Conservation (phyloP, 30 jellyfish, hydroid and myxozoan species). For the Catostylus mosaicus region DNA sequence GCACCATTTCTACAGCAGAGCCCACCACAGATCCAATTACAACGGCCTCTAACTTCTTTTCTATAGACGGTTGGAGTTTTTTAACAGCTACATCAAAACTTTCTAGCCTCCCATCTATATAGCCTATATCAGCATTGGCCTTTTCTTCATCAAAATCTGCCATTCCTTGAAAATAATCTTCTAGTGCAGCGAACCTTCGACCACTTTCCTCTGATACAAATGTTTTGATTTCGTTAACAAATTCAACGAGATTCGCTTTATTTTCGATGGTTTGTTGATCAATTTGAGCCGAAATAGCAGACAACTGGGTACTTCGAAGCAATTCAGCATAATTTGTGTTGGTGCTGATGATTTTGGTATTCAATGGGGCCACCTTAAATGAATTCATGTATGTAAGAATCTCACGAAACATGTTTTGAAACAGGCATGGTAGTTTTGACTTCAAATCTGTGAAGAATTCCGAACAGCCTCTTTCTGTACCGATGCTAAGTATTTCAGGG, state of each 20-base stretch:
- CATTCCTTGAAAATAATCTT: conserved; percentile 37
- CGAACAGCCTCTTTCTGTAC: conserved; percentile 17
- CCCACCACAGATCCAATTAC: conserved; percentile 17
- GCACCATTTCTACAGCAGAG: conserved; percentile 1
- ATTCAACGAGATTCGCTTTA: conserved; percentile 27
- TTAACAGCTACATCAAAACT: conserved; percentile 23
- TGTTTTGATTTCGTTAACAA: conserved; percentile 39
- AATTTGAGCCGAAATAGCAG: conserved; percentile 23
- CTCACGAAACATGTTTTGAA: conserved; percentile 21
- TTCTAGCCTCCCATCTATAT: conserved; percentile 9
- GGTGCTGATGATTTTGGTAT: conserved; percentile 29
- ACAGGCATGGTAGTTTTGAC: conserved; percentile 20
- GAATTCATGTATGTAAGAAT: conserved; percentile 3
- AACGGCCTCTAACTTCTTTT: conserved; percentile 5
- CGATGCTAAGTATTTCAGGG: background rate
- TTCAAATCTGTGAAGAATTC: conserved; percentile 14
- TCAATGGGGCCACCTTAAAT: conserved; percentile 11
- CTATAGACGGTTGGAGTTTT: conserved; percentile 18
- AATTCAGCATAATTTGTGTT: background rate
- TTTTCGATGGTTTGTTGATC: conserved; percentile 20
- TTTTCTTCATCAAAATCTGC: conserved; percentile 59
- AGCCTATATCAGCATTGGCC: conserved; percentile 47
- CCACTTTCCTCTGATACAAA: conserved; percentile 41
- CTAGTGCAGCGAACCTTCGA: conserved; percentile 41
- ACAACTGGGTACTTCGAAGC: conserved; percentile 35